A percentile compares a stretch with the other conserved stretches of the same genome.
Conservation (phyloP, 1,140 invertebrate species). For the Trachymyrmex septentrionalis region DNA sequence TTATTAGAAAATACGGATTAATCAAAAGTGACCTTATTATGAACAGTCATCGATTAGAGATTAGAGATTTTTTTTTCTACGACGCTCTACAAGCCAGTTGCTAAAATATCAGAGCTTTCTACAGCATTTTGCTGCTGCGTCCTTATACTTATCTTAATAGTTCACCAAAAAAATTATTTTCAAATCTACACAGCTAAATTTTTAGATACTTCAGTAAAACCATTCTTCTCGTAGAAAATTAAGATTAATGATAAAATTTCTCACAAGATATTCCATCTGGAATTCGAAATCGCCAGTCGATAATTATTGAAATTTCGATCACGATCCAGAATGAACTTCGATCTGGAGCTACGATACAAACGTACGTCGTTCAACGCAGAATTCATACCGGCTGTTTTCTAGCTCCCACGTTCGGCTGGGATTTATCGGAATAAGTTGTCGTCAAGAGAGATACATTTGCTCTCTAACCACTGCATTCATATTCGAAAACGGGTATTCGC, state of each 20-base stretch:
- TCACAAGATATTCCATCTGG: neutral
- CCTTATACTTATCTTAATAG: no score
- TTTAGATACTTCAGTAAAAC: no score
- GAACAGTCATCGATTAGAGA: no score
- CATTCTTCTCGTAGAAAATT: neutral
- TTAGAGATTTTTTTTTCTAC: no score
- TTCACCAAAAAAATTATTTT: no score
- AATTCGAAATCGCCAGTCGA: neutral
- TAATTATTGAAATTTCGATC: neutral
- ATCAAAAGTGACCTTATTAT: no score
- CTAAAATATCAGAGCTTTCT: no score
- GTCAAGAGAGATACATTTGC: slow-evolving; percentile 5
- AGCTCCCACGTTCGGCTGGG: slow-evolving; percentile 23
- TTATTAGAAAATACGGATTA: no score
- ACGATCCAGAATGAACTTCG: neutral
- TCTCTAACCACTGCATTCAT: neutral
- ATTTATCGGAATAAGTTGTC: slow-evolving; percentile 45
- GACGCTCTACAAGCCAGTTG: no score
- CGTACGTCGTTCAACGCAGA: neutral
- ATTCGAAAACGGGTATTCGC: slow-evolving; percentile 1
- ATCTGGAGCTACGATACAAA: neutral
- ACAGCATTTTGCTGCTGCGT: no score
- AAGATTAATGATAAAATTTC: neutral
- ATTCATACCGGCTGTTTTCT: neutral
- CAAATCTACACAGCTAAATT: no score